A percentile compares a stretch with the other conserved stretches of the same genome.
phyloP scores from a whole-genome alignment of 1,140 invertebrate species.

The Episyrphus balteatus region DNA sequence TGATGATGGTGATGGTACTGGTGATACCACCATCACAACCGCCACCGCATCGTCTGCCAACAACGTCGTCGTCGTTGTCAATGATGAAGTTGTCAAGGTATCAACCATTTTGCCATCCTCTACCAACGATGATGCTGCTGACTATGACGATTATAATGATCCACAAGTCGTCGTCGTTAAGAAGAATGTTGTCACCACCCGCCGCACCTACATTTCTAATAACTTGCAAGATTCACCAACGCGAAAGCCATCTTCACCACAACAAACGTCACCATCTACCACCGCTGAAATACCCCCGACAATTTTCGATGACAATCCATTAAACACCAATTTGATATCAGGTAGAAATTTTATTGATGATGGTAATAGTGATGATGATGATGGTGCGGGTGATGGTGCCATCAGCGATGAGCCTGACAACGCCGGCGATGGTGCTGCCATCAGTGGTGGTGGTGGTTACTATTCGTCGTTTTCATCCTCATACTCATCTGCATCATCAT shows the following conservation, averaged over 20 bases:
- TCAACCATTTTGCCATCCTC: too few relatives aligned
- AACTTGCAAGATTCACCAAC: background rate
- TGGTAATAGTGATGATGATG: conserved; percentile 1
- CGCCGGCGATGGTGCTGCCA: background rate
- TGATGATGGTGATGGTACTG: background rate
- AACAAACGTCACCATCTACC: background rate
- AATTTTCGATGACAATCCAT: conserved; percentile 25
- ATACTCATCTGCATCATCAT: background rate
- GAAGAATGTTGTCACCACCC: conserved; percentile 9
- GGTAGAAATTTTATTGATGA: conserved; percentile 10
- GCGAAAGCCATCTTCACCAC: background rate
- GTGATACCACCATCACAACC: too few relatives aligned
- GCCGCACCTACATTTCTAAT: conserved; percentile 11
- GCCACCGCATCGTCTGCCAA: too few relatives aligned
- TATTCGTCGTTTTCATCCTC: background rate
- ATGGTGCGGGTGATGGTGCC: background rate
- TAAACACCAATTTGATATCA: conserved; percentile 27
- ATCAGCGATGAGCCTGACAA: conserved; percentile 1
- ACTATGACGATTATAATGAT: background rate
- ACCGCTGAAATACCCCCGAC: conserved; percentile 3
- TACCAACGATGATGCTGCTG: background rate
- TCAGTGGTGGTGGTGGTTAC: conserved; percentile 1
- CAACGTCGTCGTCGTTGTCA: too few relatives aligned
- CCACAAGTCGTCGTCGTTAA: background rate
- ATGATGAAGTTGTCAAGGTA: too few relatives aligned